A percentile compares a stretch with the other conserved stretches of the same genome.
Evolutionary conservation across 2,888 invertebrate species (phyloP).

Genomic region (Craniophora ligustri): DNA sequence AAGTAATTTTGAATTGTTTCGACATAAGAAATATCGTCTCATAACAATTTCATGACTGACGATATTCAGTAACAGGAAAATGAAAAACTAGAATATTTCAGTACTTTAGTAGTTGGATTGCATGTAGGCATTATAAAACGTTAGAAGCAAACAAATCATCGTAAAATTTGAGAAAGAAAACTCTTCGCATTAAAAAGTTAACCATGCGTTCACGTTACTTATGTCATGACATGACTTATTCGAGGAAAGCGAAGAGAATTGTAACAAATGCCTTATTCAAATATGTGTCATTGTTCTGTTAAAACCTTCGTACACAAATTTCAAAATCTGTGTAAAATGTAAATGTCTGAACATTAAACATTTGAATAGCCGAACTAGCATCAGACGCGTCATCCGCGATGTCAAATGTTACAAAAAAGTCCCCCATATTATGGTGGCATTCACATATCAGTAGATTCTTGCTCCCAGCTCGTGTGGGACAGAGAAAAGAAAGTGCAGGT

Average conservation of each 20-base stretch:
- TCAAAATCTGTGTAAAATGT: constrained; percentile 28
- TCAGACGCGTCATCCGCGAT: constrained; percentile 47
- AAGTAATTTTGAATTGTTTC: too few relatives aligned
- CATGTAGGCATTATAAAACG: constrained; percentile 13
- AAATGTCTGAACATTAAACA: constrained; percentile 35
- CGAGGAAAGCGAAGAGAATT: constrained; percentile 45
- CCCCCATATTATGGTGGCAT: constrained; percentile 65
- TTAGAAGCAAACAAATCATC: constrained; percentile 28
- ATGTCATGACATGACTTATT: constrained; percentile 39
- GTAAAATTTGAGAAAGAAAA: constrained; percentile 26
- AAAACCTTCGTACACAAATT: constrained; percentile 48
- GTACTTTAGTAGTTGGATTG: constrained; percentile 17
- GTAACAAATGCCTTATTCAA: constrained; percentile 44
- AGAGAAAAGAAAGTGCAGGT: constrained; percentile 87
- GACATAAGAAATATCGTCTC: neutral
- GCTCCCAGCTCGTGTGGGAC: constrained; percentile 74
- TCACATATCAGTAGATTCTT: constrained; percentile 68
- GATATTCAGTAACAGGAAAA: constrained; percentile 14
- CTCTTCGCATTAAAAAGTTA: constrained; percentile 48
- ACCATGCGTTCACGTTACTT: constrained; percentile 40
- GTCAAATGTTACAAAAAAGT: constrained; percentile 68
- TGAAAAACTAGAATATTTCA: constrained; percentile 17
- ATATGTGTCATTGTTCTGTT: constrained; percentile 46
- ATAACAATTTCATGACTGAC: constrained; percentile 1
- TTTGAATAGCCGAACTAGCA: constrained; percentile 24